Conservation (phyloP, 2,113 vertebrate species). For the Microcebus lehilahytsara region DNA sequence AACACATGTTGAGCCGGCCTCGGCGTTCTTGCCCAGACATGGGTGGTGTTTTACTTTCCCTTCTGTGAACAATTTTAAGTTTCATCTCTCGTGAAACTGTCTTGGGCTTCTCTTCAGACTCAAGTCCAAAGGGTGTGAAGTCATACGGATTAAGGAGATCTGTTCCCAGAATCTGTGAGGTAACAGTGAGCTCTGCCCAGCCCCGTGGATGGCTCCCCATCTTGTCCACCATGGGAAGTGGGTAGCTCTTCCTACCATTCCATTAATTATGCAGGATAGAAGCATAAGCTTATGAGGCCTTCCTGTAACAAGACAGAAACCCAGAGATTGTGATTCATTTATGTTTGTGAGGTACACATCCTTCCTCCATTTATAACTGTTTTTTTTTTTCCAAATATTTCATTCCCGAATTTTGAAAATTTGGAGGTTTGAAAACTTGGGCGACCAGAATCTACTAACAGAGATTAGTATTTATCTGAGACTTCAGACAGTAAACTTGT, state of each 20-base stretch:
- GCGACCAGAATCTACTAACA: not conserved
- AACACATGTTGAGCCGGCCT: conserved; percentile 5
- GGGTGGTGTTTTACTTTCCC: not conserved
- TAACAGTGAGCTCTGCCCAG: not conserved
- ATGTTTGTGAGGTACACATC: not conserved
- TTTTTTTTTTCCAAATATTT: conserved; percentile 7
- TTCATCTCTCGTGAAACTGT: conserved; percentile 39
- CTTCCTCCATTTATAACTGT: not conserved
- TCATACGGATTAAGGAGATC: not conserved
- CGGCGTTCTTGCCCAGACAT: not conserved
- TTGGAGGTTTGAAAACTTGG: not conserved
- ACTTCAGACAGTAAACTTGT: not conserved
- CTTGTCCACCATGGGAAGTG: conserved; percentile 14
- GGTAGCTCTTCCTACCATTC: not conserved
- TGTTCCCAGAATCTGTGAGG: conserved; percentile 28
- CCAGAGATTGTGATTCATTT: conserved; percentile 50
- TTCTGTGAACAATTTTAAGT: not conserved
- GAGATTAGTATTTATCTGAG: not conserved
- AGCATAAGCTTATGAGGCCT: not conserved
- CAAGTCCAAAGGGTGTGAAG: not conserved
- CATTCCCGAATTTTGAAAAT: conserved; percentile 47
- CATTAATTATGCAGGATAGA: not conserved
- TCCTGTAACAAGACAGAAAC: conserved; percentile 55
- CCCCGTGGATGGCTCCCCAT: not conserved
- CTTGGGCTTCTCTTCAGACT: conserved; percentile 42